phyloP scores from a whole-genome alignment of 1,140 invertebrate genomes.

The Formica exsecta region DNA sequence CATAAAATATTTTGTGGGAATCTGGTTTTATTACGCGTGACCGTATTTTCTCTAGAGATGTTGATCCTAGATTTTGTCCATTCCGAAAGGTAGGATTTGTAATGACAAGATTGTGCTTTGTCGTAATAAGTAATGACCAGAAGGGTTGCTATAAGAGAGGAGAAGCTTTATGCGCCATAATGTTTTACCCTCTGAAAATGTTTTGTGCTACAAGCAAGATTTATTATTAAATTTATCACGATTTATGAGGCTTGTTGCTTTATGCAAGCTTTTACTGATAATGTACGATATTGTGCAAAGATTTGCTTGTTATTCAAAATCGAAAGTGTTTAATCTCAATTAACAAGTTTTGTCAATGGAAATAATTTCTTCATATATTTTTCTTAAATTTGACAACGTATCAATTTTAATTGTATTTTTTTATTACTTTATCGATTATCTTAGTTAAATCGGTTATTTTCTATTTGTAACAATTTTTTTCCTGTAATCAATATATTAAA shows the following conservation, averaged over 20 bases:
- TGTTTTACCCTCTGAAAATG: not conserved
- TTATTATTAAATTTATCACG: not conserved
- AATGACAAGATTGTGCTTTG: not conserved
- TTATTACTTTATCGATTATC: not conserved
- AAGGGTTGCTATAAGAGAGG: not conserved
- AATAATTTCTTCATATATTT: not conserved
- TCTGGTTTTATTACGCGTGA: constrained; percentile 9
- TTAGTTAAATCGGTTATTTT: not conserved
- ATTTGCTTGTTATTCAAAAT: not conserved
- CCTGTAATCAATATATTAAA: not conserved
- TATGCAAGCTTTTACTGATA: not conserved
- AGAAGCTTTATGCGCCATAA: not conserved
- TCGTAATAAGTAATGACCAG: constrained; percentile 10
- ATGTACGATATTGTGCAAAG: not conserved
- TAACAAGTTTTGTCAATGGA: not conserved
- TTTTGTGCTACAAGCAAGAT: not conserved
- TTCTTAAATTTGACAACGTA: not conserved
- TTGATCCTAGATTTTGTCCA: not conserved
- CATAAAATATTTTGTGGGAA: constrained; percentile 39
- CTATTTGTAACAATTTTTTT: not conserved
- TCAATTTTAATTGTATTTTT: not conserved
- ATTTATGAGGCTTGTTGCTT: not conserved
- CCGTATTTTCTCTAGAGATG: not conserved
- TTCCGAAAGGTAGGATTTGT: constrained; percentile 1
- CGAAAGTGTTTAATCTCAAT: not conserved